These are phyloP conservation scores for Pavo muticus DNA, from an alignment of 2,113 vertebrate genomes.

Conservation along the genomic window DNA sequence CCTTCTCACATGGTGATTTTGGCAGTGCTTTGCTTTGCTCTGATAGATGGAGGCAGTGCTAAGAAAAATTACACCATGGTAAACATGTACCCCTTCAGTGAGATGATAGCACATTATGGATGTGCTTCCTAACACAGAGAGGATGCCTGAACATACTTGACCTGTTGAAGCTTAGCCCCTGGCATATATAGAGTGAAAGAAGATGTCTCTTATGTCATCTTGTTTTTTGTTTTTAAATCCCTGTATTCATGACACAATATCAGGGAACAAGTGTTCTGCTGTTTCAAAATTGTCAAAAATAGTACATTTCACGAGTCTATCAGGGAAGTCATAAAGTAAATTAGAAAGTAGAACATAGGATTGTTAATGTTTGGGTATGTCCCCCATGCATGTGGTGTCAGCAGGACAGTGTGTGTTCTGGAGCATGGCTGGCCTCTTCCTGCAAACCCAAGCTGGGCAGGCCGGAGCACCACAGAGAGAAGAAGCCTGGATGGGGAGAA, in stretches of 20 bases:
- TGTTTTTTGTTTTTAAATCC: not conserved
- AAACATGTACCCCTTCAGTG: not conserved
- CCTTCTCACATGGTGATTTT: not conserved
- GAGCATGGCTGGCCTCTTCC: not conserved
- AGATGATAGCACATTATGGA: fast-evolving
- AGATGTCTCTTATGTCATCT: not conserved
- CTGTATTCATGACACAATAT: not conserved
- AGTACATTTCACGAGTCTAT: not conserved
- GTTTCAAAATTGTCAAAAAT: not conserved
- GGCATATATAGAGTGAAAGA: not conserved
- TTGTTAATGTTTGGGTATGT: not conserved
- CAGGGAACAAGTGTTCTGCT: not conserved
- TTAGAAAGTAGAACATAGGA: not conserved
- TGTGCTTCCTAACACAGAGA: not conserved
- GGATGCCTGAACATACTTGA: not conserved
- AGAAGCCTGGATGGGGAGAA: not conserved
- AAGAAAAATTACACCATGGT: not conserved
- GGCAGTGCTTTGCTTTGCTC: not conserved
- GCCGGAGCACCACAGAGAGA: not conserved
- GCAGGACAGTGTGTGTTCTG: fast-evolving
- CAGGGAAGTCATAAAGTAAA: not conserved
- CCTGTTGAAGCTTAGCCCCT: not conserved
- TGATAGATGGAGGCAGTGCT: fast-evolving
- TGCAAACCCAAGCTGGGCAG: not conserved
- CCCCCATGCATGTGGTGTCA: fast-evolving